Base-by-base conservation (phyloP, 2,113 vertebrate genomes). In the Albula glossodonta region DNA sequence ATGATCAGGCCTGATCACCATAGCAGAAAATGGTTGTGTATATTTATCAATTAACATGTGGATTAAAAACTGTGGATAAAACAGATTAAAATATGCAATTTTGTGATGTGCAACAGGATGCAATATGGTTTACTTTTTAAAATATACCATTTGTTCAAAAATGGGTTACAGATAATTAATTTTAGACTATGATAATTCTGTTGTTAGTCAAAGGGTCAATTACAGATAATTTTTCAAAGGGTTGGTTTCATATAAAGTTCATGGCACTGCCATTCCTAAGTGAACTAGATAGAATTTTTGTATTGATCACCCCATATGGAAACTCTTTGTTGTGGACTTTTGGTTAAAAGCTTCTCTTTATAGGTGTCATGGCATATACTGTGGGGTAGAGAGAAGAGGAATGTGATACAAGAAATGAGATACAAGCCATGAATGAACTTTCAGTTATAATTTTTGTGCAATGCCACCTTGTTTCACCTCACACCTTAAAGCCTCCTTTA, bases 401-500 rank as follows among this genome's bases (percentile, higher is more conserved):
- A 8, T 41, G 31, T 41, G 31, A 41, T 41, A 41, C 31, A 41
- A 41, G 31, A 41, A 41, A 41, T 41, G 31, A 41, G 31, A 41
- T 41, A 41, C 31, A 41, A 41, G 31, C 31, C 31, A 41, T 31
- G 7, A 74, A 31, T 22, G 0, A 70, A 50, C 70, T 56, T 82
- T 31, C 51, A 7, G 6, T 13, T 51, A 60, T 41, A 82, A 82
- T 25, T 56, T 57, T 49, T n/a, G 31, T 11, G 41, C 52, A 10
- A 51, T 13, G 51, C 78, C 57, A 25, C 84, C 12, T 66, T 81
- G 77, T 50, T 19, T 41, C 5, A 19, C 15, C 50, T 49, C 50
- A 41, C 50, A 12, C 51, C 81, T 50, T 12, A 11, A 7, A 63
- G 13, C 31, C 41, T 66, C 2, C 17, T 85, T 93, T 84, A 94